Evolutionary conservation across 2,113 vertebrate species (phyloP).

Genomic region (Hipposideros armiger): DNA sequence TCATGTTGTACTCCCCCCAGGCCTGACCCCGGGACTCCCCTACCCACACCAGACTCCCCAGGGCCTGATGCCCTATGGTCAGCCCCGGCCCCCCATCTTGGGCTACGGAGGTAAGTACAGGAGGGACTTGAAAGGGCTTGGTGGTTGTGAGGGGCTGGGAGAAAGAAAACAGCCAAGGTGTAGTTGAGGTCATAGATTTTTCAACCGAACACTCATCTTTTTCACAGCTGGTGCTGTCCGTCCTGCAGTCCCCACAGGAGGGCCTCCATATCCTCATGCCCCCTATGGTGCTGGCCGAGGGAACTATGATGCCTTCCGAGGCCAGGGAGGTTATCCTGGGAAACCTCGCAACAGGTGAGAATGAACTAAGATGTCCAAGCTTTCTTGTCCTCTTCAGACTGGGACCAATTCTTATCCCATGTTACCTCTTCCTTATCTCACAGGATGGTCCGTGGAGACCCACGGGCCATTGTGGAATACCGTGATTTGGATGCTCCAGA

Average conservation of each 20-base stretch:
- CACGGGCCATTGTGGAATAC: slow-evolving; percentile 95
- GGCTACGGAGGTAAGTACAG: slow-evolving; percentile 91
- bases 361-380: background rate
- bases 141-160: background rate
- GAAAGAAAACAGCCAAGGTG: background rate
- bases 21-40: slow-evolving; percentile 89
- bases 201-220: background rate
- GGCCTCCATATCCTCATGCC: slow-evolving; percentile 92
- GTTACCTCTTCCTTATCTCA: background rate
- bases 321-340: slow-evolving; percentile 90
- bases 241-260: slow-evolving; percentile 85
- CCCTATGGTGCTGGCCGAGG: slow-evolving; percentile 94
- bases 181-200: background rate
- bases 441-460: slow-evolving; percentile 95
- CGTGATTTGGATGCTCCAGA: slow-evolving; percentile 95
- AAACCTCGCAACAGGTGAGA: slow-evolving; percentile 95
- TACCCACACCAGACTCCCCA: slow-evolving; percentile 94
- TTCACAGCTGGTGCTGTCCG: slow-evolving; percentile 79
- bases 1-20: slow-evolving; percentile 82
- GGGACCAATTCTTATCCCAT: background rate
- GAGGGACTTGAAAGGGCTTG: background rate
- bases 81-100: slow-evolving; percentile 94
- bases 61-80: slow-evolving; percentile 93
- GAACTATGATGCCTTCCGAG: slow-evolving; percentile 94
- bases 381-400: background rate